Evolutionary conservation across 2,113 vertebrate species (phyloP), one percentile per base, ranked within the genome.

Genomic region (Plectropomus leopardus): DNA sequence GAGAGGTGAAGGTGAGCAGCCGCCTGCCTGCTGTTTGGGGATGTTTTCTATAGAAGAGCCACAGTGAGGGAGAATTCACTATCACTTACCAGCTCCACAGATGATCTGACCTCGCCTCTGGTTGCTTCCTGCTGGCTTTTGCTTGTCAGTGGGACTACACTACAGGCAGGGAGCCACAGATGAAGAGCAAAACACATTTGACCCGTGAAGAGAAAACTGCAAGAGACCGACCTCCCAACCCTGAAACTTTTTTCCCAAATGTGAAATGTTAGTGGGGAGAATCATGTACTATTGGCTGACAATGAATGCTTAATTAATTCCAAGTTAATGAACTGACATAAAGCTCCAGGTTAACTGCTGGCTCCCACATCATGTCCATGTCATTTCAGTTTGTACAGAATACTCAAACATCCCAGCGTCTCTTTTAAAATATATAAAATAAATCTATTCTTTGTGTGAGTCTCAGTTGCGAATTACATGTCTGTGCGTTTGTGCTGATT

Each of bases 21-120:
- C 42, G 8, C 23, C 36, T 21, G 48, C 71, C 78, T 70, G 78
- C 88, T 67, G 74, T 40, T 65, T 26, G 19, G 66, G 77, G 61
- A 76, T 19, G 74, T 71, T 82, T 24, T 40, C 63, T 67, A 8
- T 50, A 75, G 40, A 17, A 61, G 26, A 50, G 64, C 76, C 76
- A 32, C 67, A 47, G 57, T 17, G 16, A 70, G 40, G 48, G 36
- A 78, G 59, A 26, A 55, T 45, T 72, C 75, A 61, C 61, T 64
- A 51, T 84, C 68, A 79, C 58, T 71, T 74, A 59, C 36, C 61
- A 65, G 68, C 74, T 63, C 78, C 45, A 34, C 64, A 58, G 76
- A 83, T 64, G 65, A 72, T 78, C 67, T 73, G 80, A 82, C 80
- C 71, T 87, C 36, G 40, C 51, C 70, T 75, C 59, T 5, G 61